Percentiles rank a stretch among this genome's conserved stretches.
These are phyloP conservation scores for Adrianichthys oophorus DNA, from an alignment of 2,797 vertebrate genomes.

Conservation along the genomic window DNA sequence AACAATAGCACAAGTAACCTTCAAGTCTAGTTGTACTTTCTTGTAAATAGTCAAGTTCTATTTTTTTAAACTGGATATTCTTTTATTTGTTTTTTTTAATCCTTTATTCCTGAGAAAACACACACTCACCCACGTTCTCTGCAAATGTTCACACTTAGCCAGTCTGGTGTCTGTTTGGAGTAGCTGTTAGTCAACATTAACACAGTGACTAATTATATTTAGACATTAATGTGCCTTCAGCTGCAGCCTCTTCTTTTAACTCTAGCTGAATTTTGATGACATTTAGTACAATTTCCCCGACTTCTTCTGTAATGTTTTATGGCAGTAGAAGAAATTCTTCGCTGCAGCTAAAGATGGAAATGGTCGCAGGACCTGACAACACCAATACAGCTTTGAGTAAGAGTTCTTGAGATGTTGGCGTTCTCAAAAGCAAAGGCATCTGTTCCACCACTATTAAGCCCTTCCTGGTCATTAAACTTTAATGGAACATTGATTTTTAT, in stretches of 20 bases:
- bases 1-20: conserved; percentile 84
- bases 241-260: conserved; percentile 53
- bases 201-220: conserved; percentile 46
- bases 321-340: conserved; percentile 31
- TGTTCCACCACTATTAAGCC: conserved; percentile 81
- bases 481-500: conserved; percentile 86
- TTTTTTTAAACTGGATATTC: conserved; percentile 1
- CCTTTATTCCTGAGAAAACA: neutral
- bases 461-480: conserved; percentile 84
- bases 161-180: conserved; percentile 40
- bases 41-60: conserved; percentile 6
- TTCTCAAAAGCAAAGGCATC: conserved; percentile 77
- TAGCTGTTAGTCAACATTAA: conserved; percentile 51
- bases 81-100: neutral
- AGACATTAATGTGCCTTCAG: conserved; percentile 45
- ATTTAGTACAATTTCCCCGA: conserved; percentile 51
- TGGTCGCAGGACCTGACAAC: conserved; percentile 47
- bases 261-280: conserved; percentile 55
- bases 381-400: conserved; percentile 49
- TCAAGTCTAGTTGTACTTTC: conserved; percentile 56
- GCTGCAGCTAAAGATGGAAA: conserved; percentile 14
- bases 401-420: conserved; percentile 62
- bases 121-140: neutral
- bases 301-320: conserved; percentile 47
- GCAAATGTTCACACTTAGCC: conserved; percentile 14